Conservation (phyloP, 2,113 vertebrate species). For the Stegostoma tigrinum region DNA sequence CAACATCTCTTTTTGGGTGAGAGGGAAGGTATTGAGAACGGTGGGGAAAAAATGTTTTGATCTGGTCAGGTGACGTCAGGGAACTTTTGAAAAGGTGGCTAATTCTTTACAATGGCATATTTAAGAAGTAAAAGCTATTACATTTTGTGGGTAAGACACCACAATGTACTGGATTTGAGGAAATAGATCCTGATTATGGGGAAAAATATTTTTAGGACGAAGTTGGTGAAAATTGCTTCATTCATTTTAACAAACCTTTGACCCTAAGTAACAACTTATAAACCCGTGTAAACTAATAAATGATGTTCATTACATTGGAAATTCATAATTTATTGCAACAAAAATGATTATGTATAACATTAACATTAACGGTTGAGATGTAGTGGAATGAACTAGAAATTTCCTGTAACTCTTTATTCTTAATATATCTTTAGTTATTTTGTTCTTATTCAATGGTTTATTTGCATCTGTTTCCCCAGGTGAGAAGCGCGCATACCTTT, state of each 20-base stretch:
- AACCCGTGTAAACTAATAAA: background rate
- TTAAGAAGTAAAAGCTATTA: background rate
- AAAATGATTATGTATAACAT: background rate
- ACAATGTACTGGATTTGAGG: background rate
- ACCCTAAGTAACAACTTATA: background rate
- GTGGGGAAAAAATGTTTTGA: background rate
- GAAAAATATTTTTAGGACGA: background rate
- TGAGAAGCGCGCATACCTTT: slow-evolving; percentile 87
- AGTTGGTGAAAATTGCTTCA: background rate
- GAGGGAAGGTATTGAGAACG: background rate
- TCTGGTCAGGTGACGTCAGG: background rate
- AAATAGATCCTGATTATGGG: background rate
- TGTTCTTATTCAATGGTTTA: background rate
- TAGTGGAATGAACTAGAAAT: background rate
- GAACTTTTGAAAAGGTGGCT: background rate
- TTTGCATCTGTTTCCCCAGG: slow-evolving; percentile 54
- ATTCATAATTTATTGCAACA: background rate
- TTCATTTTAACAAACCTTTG: background rate
- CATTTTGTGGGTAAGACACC: background rate
- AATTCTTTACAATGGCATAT: background rate
- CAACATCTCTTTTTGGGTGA: background rate
- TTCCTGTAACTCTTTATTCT: background rate
- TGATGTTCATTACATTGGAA: background rate
- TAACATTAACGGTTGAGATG: slow-evolving; percentile 1
- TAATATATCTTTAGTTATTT: background rate